Conservation (phyloP, 1,140 invertebrate genomes). For the Drosophila funebris region DNA sequence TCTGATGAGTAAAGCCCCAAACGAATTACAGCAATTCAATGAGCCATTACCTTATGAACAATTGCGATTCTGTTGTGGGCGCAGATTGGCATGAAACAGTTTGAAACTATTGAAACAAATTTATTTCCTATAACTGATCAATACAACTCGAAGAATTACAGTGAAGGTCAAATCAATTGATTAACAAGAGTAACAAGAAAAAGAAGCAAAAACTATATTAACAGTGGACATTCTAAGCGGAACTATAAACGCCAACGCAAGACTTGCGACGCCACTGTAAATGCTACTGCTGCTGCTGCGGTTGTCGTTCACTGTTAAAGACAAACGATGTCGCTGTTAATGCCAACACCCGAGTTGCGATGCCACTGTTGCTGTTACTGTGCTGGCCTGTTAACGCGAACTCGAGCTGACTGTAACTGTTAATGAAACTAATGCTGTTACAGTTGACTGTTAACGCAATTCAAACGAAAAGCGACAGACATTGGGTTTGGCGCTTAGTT, state of each 20-base stretch:
- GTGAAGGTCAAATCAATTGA: constrained; percentile 24
- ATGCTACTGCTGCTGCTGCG: background rate
- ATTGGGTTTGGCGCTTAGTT: constrained; percentile 50
- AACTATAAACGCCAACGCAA: constrained; percentile 25
- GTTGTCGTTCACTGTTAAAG: background rate
- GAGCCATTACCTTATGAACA: constrained; percentile 62
- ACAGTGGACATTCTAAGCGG: background rate
- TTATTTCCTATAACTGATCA: constrained; percentile 16
- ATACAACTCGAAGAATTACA: constrained; percentile 4
- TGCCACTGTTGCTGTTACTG: background rate
- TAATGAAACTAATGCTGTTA: constrained; percentile 2
- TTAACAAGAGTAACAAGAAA: constrained; percentile 18
- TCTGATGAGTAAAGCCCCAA: constrained; percentile 53
- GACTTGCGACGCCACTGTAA: background rate
- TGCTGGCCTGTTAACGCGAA: background rate
- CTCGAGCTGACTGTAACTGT: background rate
- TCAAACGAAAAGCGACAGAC: constrained; percentile 64
- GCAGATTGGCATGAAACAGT: constrained; percentile 9
- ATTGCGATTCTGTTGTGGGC: constrained; percentile 21
- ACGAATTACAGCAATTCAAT: constrained; percentile 66
- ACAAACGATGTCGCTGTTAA: background rate
- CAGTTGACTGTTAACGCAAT: constrained; percentile 3
- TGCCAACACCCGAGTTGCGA: background rate
- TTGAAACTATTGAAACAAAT: background rate
- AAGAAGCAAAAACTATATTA: background rate